Base-by-base conservation (phyloP, 2,113 vertebrate genomes). In the Hyperoodon ampullatus region DNA sequence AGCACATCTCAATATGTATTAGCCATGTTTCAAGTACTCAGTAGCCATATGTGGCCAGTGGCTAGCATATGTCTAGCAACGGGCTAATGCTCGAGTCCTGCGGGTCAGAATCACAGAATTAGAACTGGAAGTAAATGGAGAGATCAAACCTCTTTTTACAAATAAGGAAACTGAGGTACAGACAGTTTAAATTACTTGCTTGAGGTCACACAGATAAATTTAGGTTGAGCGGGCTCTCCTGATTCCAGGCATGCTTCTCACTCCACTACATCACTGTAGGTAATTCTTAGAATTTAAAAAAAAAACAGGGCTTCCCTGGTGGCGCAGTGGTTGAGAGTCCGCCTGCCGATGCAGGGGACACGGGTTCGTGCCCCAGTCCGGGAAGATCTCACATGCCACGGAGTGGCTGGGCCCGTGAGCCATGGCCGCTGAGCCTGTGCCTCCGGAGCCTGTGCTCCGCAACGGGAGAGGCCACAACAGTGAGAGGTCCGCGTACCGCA, bases 211-310 rank as follows among this genome's bases (percentile, higher is more conserved):
- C 21, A 66, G 53, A 16, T 26, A 58, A 61, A 26, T 7, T 39
- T 2, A 58, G 26, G 26, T 39, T 30, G 2, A 21, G 44, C 8
- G 44, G 71, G 60, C 26, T 30, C 24, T 60, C 58, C 35, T 30
- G 66, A 42, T 23, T 77, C 28, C 35, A 65, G 68, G 68, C 6
- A 33, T 16, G n/a, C 47, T 50, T 78, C 39, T 60, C 42, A 71
- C 19, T n/a, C 26, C 35, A 35, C 47, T 72, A 21, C 2, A 12
- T 74, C 18, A 39, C 4, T 44, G 5, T 33, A 89, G 35, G 74
- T 65, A 72, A 93, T 90, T 94, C 66, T 90, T 50, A 66, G 75
- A 21, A 47, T 88, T 77, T 23, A 33, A 47, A 63, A 39, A 39
- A 55, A 75, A 9, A 78, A 12, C 13, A 50, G 47, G 47, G 47